phyloP scores from a whole-genome alignment of 1,140 invertebrate genomes.

The Metopolophium dirhodum region DNA sequence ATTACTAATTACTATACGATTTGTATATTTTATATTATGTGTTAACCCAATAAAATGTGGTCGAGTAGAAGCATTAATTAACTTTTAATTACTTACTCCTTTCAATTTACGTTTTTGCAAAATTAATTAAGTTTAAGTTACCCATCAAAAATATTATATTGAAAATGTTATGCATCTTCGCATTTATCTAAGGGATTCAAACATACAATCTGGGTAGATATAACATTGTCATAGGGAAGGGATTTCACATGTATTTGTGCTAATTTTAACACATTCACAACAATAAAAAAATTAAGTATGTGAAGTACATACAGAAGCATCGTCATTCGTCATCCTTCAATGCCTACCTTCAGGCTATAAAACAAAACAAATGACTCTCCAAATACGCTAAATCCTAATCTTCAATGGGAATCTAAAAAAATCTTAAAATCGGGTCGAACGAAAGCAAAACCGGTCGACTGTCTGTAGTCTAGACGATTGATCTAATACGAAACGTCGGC shows the following conservation, averaged over 20 bases:
- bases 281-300: background rate
- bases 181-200: background rate
- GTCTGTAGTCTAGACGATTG: conserved; percentile 50
- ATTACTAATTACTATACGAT: background rate
- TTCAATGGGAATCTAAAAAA: conserved; percentile 22
- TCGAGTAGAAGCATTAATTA: background rate
- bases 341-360: background rate
- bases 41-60: background rate
- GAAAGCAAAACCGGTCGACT: conserved; percentile 51
- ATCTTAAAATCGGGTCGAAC: conserved; percentile 32
- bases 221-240: background rate
- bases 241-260: background rate
- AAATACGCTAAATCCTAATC: conserved; percentile 43
- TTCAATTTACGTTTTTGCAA: background rate
- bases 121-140: background rate
- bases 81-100: background rate
- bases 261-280: background rate
- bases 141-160: background rate
- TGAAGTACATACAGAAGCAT: background rate
- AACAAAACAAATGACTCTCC: conserved; percentile 30
- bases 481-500: conserved; percentile 17
- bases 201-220: background rate
- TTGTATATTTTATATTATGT: background rate
- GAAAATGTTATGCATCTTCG: background rate
- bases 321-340: background rate